Percentiles rank a stretch among this genome's conserved stretches.
phyloP scores from a whole-genome alignment of 1,140 invertebrate genomes.

The Apis florea region DNA sequence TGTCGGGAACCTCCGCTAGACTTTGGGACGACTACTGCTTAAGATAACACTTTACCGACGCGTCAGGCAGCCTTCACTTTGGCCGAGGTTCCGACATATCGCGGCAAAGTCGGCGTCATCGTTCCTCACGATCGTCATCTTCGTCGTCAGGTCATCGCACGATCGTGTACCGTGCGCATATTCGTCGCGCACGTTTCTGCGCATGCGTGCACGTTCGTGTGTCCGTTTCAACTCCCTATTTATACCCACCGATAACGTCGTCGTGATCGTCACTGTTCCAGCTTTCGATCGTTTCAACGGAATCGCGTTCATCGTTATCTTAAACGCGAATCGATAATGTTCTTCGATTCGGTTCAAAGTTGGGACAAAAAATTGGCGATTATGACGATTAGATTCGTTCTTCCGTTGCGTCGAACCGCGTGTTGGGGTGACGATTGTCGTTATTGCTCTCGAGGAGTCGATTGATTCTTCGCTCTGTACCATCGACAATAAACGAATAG shows the following conservation, averaged over 20 bases:
- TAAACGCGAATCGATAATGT: background rate
- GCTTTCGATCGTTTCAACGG: constrained; percentile 19
- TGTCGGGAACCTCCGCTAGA: constrained; percentile 78
- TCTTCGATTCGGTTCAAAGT: background rate
- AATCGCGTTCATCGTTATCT: background rate
- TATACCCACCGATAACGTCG: constrained; percentile 12
- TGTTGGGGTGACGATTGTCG: background rate
- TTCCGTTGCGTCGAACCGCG: constrained; percentile 13
- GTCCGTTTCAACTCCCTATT: background rate
- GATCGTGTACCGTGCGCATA: background rate
- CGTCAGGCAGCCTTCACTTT: constrained; percentile 68
- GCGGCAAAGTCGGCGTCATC: constrained; percentile 40
- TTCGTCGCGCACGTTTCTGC: background rate
- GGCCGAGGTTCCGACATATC: constrained; percentile 73
- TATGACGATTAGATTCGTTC: background rate
- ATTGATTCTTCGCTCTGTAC: background rate
- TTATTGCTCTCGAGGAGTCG: background rate
- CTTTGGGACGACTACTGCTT: constrained; percentile 58
- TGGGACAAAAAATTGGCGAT: background rate
- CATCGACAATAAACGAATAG: background rate
- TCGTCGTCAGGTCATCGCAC: background rate
- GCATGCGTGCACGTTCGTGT: background rate
- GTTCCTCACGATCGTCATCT: constrained; percentile 44
- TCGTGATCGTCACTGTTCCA: constrained; percentile 10
- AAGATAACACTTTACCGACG: constrained; percentile 34